Base-by-base conservation (phyloP, 1,140 invertebrate species). In the Euura saliciscinereae region DNA sequence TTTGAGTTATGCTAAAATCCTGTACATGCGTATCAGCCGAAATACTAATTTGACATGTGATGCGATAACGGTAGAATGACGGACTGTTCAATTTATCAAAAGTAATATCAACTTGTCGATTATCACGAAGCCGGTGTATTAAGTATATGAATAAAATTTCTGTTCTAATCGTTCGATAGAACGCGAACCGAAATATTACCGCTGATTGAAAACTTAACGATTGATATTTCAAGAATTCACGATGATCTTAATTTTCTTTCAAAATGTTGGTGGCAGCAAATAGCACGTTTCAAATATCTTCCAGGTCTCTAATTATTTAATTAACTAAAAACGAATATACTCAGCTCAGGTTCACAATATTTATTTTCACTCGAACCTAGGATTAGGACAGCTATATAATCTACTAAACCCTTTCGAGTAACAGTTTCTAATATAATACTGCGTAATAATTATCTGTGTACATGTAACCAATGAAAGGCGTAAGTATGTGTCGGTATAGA, bases 191-290 rank as follows among this genome's bases (percentile, higher is more conserved):
- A 28, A 28, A 28, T 28, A 28, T 28, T 28, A 28, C 28, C 28
- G 28, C 28, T 28, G 28, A 28, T 28, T 28, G 28, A 28, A 28
- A 28, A 28, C 6, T 8, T 59, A 3, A 6, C 51, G 51, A 59
- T n/a, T 6, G 6, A 6, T 59, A 11, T 11, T 11, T 11, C 8
- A 59, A 59, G 13, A 59, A 28, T 28, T 28, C 28, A 28, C 1
- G 28, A 28, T 28, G 28, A 28, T 28, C 28, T 28, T 28, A 28
- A 28, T 28, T 28, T 66, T 44, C 7, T 65, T 51, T 45, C 8
- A 68, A 46, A 79, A 79, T 76, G 82, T 84, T 85, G 84, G 84
- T 86, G 83, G 85, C 85, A 85, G 84, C 85, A 86, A 85, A 86
- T 86, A 84, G 85, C 83, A 85, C 85, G 81, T 85, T 77, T 73